phyloP scores from a whole-genome alignment of 1,140 invertebrate genomes.

The Aethina tumida region DNA sequence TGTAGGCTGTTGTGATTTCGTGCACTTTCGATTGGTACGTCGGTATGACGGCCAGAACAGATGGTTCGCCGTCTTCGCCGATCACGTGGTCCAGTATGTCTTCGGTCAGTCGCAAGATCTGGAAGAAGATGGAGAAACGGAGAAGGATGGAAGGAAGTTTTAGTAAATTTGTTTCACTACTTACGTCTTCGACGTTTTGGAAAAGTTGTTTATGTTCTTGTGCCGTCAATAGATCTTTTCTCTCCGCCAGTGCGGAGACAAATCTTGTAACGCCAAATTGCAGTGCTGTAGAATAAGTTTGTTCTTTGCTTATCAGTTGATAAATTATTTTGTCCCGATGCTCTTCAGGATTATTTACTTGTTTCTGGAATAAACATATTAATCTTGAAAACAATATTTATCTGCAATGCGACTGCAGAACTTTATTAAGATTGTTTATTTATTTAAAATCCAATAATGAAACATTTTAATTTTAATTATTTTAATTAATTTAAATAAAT shows the following conservation, averaged over 20 bases:
- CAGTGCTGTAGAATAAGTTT: constrained; percentile 60
- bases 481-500: neutral
- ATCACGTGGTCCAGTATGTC: constrained; percentile 67
- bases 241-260: constrained; percentile 57
- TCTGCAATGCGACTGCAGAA: no score
- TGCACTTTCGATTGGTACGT: constrained; percentile 62
- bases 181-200: constrained; percentile 71
- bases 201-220: constrained; percentile 67
- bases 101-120: constrained; percentile 64
- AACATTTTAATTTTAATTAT: no score
- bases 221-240: constrained; percentile 59
- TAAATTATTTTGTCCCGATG: constrained; percentile 43
- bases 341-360: constrained; percentile 39
- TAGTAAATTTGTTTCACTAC: neutral
- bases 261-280: constrained; percentile 68
- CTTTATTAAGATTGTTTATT: no score
- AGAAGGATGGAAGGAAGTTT: neutral
- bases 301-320: constrained; percentile 53
- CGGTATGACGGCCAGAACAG: constrained; percentile 51
- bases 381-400: no score
- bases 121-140: constrained; percentile 22
- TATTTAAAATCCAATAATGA: no score
- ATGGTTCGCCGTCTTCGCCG: constrained; percentile 58
- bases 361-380: constrained; percentile 20
- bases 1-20: constrained; percentile 61